phyloP scores from a whole-genome alignment of 1,140 invertebrate species.

The Aphelinus certus region DNA sequence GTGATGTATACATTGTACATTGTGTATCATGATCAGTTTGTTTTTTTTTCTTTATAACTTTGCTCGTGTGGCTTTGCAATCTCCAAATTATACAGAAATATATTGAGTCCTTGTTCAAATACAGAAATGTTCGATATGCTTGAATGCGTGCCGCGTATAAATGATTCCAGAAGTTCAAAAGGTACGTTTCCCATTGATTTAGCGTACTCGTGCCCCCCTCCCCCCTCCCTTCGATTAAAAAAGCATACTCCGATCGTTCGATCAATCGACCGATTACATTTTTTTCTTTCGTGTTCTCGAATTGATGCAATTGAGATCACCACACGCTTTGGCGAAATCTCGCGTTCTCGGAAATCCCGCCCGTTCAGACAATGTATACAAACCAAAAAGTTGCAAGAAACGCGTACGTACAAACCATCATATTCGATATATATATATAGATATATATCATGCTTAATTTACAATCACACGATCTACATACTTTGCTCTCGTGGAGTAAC shows the following conservation, averaged over 20 bases:
- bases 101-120: constrained; percentile 47
- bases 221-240: constrained; percentile 14
- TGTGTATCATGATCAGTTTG: constrained; percentile 12
- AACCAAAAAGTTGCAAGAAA: constrained; percentile 8
- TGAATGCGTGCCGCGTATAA: constrained; percentile 41
- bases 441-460: constrained; percentile 12
- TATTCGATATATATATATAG: background rate
- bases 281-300: background rate
- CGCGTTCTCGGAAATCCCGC: too few relatives aligned
- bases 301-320: too few relatives aligned
- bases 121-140: constrained; percentile 54
- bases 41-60: background rate
- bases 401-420: constrained; percentile 3
- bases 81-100: constrained; percentile 50
- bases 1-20: constrained; percentile 43
- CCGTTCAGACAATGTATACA: background rate
- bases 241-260: background rate
- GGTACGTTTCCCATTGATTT: constrained; percentile 12
- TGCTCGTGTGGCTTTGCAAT: constrained; percentile 36
- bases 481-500: background rate
- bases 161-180: background rate
- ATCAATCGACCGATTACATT: background rate
- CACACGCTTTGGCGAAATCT: too few relatives aligned
- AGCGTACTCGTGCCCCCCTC: constrained; percentile 24
- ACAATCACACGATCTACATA: constrained; percentile 17